phyloP scores from a whole-genome alignment of 2,888 invertebrate species.

The Rutpela maculata region DNA sequence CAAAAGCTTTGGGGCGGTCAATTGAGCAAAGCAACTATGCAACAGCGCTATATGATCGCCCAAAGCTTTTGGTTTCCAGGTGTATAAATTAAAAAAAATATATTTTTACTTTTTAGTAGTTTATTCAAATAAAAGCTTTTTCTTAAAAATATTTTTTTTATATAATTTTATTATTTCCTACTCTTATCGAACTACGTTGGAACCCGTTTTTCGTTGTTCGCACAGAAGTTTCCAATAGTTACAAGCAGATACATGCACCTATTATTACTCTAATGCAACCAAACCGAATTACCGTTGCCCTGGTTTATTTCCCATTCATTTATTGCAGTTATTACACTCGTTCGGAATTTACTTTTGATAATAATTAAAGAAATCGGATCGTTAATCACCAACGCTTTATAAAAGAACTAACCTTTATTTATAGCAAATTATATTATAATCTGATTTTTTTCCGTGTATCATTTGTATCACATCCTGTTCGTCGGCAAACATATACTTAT shows the following conservation, averaged over 20 bases:
- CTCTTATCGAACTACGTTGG: too few species aligned
- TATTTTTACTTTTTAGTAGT: too few species aligned
- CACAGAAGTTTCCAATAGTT: too few species aligned
- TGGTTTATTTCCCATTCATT: conserved; percentile 29
- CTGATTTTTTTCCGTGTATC: conserved; percentile 8
- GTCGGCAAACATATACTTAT: not conserved
- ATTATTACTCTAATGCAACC: not conserved
- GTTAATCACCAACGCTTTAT: conserved; percentile 3
- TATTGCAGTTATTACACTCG: conserved; percentile 11
- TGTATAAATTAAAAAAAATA: too few species aligned
- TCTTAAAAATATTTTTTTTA: too few species aligned
- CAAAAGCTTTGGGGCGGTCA: too few species aligned
- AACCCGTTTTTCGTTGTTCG: not conserved
- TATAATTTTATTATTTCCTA: too few species aligned
- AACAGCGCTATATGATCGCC: too few species aligned
- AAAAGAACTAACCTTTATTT: conserved; percentile 34
- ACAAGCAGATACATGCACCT: not conserved
- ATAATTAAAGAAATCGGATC: conserved; percentile 32
- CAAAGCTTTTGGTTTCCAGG: too few species aligned
- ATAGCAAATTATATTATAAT: conserved; percentile 14
- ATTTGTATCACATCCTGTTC: conserved; percentile 29
- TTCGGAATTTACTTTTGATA: conserved; percentile 15
- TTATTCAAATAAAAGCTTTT: too few species aligned
- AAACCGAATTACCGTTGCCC: conserved; percentile 18
- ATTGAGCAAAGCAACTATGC: too few species aligned